Evolutionary conservation across 1,140 invertebrate genomes (phyloP).

Genomic region (Papilio xuthus): DNA sequence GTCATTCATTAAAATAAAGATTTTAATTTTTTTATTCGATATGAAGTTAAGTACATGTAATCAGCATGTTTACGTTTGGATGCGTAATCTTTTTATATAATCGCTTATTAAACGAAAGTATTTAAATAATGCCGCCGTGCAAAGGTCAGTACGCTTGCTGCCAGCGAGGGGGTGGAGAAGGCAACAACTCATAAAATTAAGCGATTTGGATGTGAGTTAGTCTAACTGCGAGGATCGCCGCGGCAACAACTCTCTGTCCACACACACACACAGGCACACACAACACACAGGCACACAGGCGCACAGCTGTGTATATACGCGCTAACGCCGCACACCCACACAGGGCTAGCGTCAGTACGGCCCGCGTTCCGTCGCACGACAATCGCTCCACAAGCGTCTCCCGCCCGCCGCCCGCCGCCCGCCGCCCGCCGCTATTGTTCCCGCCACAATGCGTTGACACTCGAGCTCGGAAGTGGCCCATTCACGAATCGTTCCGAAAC

Average conservation of each 20-base stretch:
- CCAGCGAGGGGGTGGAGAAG: conserved; percentile 78
- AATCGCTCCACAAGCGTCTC: conserved; percentile 29
- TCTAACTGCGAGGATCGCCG: conserved; percentile 78
- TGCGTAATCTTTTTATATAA: background rate
- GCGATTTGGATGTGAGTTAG: conserved; percentile 82
- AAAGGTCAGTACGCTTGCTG: conserved; percentile 59
- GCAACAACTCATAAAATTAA: conserved; percentile 83
- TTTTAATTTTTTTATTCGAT: background rate
- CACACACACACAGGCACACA: conserved; percentile 47
- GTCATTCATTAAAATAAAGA: too few species aligned
- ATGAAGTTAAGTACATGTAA: background rate
- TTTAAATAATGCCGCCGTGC: conserved; percentile 45
- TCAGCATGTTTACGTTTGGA: background rate
- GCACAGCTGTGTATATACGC: conserved; percentile 40
- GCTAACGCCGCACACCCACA: conserved; percentile 45
- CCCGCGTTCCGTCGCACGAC: conserved; percentile 37
- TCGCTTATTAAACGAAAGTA: background rate
- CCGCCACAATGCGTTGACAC: conserved; percentile 67
- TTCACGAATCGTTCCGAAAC: conserved; percentile 50
- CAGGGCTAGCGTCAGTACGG: conserved; percentile 31
- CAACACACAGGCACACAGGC: conserved; percentile 61
- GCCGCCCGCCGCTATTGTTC: conserved; percentile 57
- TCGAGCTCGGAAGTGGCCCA: conserved; percentile 53
- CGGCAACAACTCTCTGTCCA: conserved; percentile 69
- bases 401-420: conserved; percentile 22